These are phyloP conservation scores for Teleopsis dalmanni DNA, from an alignment of 1,140 invertebrate genomes.

Conservation along the genomic window DNA sequence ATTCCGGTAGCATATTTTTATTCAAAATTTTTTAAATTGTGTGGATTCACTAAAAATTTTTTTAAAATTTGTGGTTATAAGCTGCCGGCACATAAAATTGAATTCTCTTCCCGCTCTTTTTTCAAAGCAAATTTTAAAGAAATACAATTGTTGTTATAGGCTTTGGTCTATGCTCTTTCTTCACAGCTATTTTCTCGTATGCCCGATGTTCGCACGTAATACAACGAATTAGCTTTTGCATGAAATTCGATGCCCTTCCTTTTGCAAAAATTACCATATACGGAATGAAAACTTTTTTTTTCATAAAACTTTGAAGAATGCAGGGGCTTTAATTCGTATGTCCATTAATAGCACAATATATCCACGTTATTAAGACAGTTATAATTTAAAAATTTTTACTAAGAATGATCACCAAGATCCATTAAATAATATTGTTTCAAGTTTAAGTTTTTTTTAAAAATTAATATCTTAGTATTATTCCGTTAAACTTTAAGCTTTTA, in stretches of 20 bases:
- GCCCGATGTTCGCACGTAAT: constrained; percentile 1
- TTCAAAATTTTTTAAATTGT: constrained; percentile 1
- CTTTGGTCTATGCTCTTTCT: constrained; percentile 1
- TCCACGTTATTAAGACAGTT: background rate
- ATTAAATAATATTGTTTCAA: no score
- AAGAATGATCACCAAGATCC: no score
- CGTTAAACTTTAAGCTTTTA: no score
- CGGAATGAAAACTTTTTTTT: constrained; percentile 7
- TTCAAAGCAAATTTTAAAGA: background rate
- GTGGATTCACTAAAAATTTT: background rate
- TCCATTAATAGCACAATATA: background rate
- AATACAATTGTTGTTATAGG: background rate
- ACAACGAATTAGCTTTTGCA: constrained; percentile 1
- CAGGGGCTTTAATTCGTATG: background rate
- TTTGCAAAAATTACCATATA: constrained; percentile 10
- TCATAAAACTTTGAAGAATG: background rate
- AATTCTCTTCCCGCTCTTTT: background rate
- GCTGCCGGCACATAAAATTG: background rate
- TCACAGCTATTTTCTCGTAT: background rate
- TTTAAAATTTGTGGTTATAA: background rate
- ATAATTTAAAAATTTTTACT: background rate
- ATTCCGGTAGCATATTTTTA: constrained; percentile 11
- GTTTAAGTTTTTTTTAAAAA: no score
- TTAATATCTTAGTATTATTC: no score
- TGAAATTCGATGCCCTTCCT: constrained; percentile 14